Evolutionary conservation across 2,888 invertebrate genomes (phyloP), one percentile per base, ranked within the genome.

Genomic region (Cotesia congregata): DNA sequence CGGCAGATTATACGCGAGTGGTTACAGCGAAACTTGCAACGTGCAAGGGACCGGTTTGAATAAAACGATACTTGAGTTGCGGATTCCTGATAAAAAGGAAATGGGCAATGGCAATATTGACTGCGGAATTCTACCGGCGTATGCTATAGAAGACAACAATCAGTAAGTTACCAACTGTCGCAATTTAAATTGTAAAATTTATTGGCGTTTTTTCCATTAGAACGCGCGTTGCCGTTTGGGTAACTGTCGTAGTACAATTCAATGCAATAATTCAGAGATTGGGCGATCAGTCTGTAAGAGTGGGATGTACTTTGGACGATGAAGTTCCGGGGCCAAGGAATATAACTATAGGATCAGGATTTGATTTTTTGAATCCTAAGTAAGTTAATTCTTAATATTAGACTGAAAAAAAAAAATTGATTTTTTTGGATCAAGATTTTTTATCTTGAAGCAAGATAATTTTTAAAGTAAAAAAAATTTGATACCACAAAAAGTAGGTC

Each of bases 261-360:
- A 96, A 96, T 90, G 93, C 94, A 0, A 93, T 96, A 82, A 95
- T 97, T 77, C 96, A 96, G 89, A 94, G 95, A 15, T 94, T 95
- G 77, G 95, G 95, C 0, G 97, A 97, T 90, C 92, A 96, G 77
- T 93, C 95, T 83, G 93, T 96, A 76, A 93, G 94, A 83, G 93
- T 95, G 5, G 95, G 95, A 0, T 96, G 96, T 85, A 93, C 94
- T n/a, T 92, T 94, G 69, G 90, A 90, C 81, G 91, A 91, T 15
- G 86, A 88, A 72, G 86, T 90, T 40, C 91, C 91, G 15, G 90
- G 90, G 40, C 86, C 88, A 3, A 82, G 82, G 84, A 91, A 92
- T 79, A 88, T 93, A 61, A 90, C 92, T 4, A 83, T 92, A 4
- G 92, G 92, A 62, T 91, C 93, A n/a, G 91, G 92, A 50, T 90